Evolutionary conservation across 2,113 vertebrate species (phyloP).

Genomic region (Ceratotherium simum): DNA sequence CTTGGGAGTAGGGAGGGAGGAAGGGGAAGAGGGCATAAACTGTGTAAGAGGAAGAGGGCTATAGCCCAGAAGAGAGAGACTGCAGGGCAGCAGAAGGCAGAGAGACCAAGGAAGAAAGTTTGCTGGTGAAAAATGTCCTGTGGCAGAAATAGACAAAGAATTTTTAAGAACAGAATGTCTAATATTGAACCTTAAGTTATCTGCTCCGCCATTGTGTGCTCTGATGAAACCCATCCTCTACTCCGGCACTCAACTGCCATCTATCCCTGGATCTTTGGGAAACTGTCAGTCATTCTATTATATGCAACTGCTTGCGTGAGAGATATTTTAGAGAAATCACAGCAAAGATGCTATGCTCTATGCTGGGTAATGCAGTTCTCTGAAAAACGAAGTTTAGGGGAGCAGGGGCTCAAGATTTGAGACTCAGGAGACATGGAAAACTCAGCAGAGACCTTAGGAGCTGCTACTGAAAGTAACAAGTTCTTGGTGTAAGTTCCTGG

Average conservation of each 20-base stretch:
- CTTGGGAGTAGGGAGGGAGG: background rate
- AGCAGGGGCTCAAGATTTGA: background rate
- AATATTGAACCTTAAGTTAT: background rate
- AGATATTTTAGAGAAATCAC: background rate
- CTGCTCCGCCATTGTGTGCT: background rate
- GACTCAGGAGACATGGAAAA: background rate
- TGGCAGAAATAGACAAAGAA: background rate
- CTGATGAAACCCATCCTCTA: background rate
- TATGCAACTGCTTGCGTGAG: background rate
- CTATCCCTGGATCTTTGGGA: background rate
- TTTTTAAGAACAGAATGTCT: background rate
- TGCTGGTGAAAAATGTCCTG: background rate
- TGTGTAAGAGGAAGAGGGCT: background rate
- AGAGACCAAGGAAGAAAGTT: background rate
- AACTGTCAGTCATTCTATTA: background rate
- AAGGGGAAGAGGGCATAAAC: background rate
- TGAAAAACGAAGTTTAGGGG: background rate
- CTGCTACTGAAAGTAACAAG: background rate
- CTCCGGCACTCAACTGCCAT: no score
- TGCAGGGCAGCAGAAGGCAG: background rate
- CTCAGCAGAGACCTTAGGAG: background rate
- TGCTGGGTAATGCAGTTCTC: background rate
- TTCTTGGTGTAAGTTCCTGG: background rate
- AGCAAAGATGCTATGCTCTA: background rate
- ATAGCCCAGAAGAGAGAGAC: background rate